A percentile compares a stretch with the other conserved stretches of the same genome.
Evolutionary conservation across 2,888 invertebrate genomes (phyloP).

Genomic region (Lasius platythorax): DNA sequence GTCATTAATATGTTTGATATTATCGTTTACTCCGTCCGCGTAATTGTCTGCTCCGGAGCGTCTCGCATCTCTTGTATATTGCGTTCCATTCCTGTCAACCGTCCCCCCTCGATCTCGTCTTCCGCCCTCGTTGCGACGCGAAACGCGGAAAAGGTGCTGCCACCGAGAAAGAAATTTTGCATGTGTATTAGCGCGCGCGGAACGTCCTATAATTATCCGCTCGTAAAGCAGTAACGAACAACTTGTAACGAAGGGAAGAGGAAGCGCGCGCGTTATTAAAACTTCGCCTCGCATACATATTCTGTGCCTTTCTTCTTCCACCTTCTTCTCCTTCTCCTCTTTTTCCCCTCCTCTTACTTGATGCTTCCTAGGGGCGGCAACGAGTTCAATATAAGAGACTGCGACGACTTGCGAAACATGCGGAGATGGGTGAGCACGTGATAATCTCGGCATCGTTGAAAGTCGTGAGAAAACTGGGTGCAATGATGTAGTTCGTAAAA

Average conservation of each 20-base stretch:
- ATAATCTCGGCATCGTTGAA: slow-evolving; percentile 25
- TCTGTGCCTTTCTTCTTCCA: slow-evolving; percentile 21
- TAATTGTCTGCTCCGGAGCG: slow-evolving; percentile 27
- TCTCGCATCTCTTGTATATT: slow-evolving; percentile 2
- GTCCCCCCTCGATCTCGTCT: slow-evolving; percentile 1
- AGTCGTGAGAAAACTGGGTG: slow-evolving; percentile 25
- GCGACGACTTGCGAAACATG: slow-evolving; percentile 46
- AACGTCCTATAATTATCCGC: slow-evolving; percentile 74
- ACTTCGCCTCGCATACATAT: slow-evolving; percentile 58
- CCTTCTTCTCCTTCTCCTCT: slow-evolving; percentile 5
- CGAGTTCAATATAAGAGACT: slow-evolving; percentile 33
- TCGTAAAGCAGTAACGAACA: slow-evolving; percentile 72
- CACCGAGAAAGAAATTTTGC: slow-evolving; percentile 52
- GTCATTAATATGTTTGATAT: slow-evolving; percentile 31
- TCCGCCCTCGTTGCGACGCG: slow-evolving; percentile 40
- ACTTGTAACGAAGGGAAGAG: slow-evolving; percentile 64
- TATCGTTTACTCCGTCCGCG: slow-evolving; percentile 15
- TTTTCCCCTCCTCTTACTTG: slow-evolving; percentile 18
- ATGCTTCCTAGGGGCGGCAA: slow-evolving; percentile 31
- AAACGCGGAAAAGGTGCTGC: slow-evolving; percentile 36
- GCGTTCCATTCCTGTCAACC: slow-evolving; percentile 33
- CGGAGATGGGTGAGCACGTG: slow-evolving; percentile 26
- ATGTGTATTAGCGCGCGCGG: slow-evolving; percentile 53
- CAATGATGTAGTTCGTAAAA: not conserved
- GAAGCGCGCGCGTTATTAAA: slow-evolving; percentile 75